Evolutionary conservation across 2,888 invertebrate species (phyloP).

Genomic region (Galeopsomyia nigrocyanea): DNA sequence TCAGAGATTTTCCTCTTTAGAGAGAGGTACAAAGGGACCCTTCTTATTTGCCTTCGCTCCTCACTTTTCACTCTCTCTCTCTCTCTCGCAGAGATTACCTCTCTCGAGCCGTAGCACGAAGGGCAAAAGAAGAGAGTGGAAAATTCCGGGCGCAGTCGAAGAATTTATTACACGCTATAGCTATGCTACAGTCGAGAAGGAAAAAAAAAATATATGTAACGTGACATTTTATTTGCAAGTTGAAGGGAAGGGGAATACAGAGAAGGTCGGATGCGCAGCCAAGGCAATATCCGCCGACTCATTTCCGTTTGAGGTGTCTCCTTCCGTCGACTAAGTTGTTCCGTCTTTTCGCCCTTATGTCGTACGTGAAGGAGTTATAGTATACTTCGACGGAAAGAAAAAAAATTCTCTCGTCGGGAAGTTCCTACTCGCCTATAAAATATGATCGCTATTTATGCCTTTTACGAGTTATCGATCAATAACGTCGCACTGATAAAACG

Average conservation of each 20-base stretch:
- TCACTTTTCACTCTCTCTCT: no score
- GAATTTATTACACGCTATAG: slow-evolving; percentile 39
- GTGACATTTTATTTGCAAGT: slow-evolving; percentile 8
- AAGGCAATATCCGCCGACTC: slow-evolving; percentile 40
- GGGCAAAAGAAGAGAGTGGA: background rate
- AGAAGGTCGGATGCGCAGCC: slow-evolving; percentile 38
- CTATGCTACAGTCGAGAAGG: slow-evolving; percentile 22
- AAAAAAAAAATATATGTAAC: slow-evolving; percentile 25
- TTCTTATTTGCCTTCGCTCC: slow-evolving; percentile 31
- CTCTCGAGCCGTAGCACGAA: background rate
- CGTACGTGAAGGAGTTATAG: background rate
- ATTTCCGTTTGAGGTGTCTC: slow-evolving; percentile 37
- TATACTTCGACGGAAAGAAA: background rate
- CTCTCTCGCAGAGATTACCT: slow-evolving; percentile 13
- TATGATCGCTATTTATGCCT: slow-evolving; percentile 25
- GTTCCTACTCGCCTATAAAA: slow-evolving; percentile 15
- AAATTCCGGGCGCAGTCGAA: background rate
- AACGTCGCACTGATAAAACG: no score
- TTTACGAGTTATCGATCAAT: no score
- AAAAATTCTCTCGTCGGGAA: slow-evolving; percentile 10
- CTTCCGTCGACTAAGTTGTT: slow-evolving; percentile 5
- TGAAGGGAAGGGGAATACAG: background rate
- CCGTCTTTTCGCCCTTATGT: slow-evolving; percentile 1
- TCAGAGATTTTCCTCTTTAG: slow-evolving; percentile 16
- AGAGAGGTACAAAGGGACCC: background rate